Base-by-base conservation (phyloP, 2,113 vertebrate genomes). In the Toxotes chatareus region DNA sequence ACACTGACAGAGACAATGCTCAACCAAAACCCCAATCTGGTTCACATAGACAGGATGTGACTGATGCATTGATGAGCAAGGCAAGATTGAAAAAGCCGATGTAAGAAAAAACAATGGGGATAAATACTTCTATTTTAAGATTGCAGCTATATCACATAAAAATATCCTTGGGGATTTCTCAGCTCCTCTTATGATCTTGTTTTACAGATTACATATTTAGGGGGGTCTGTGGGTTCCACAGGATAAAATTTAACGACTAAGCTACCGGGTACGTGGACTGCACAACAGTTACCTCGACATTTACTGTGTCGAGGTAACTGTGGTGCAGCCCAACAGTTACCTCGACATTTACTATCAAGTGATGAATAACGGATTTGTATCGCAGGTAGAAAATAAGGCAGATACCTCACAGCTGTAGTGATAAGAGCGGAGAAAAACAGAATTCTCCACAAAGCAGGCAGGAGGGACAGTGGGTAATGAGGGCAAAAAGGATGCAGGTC, bases 401-500 rank as follows among this genome's bases (percentile, higher is more conserved):
- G 34, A 64, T 14, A n/a, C 42, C 36, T 46, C 11, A 5, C 19
- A 44, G 61, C 13, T 5, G 16, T 19, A 34, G 51, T 49, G 44
- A 70, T 36, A 21, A 21, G 38, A 68, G 55, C 49, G 60, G 69
- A 71, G 66, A 56, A 66, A 74, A 76, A 3, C 17, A 12, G 10
- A 57, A 63, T 46, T 56, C 31, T 34, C 47, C 47, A 71, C 64
- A 73, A 40, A 84, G 13, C 63, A 71, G 73, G 19, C 71, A 71
- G 42, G 69, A 69, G 70, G 46, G 76, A 81, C 36, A 67, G 60
- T 72, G 42, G 76, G 81, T 89, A 90, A 88, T 80, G 75, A 86
- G 76, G 71, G 65, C 65, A 73, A 77, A 79, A 6, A 65, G 47
- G 73, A 88, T 70, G 79, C 85, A 86, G 85, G 85, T 90, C 80